These are phyloP conservation scores for Edolisoma coerulescens DNA, from an alignment of 2,113 vertebrate genomes.

Conservation along the genomic window DNA sequence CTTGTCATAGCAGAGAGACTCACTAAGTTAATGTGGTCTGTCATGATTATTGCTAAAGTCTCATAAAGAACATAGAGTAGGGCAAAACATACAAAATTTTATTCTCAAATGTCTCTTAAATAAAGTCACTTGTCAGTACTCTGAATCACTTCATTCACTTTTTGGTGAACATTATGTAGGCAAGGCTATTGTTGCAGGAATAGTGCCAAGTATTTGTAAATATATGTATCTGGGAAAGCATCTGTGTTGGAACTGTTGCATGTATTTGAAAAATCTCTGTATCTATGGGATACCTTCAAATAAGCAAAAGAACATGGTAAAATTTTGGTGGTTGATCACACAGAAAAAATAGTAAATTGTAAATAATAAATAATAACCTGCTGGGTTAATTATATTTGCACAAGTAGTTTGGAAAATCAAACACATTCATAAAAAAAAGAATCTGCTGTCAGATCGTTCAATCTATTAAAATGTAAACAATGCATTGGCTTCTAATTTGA, in stretches of 20 bases:
- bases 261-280: not conserved
- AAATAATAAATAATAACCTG: not conserved
- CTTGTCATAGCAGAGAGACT: not conserved
- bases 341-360: not conserved
- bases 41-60: not conserved
- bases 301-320: not conserved
- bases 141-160: not conserved
- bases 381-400: not conserved
- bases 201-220: not conserved
- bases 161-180: not conserved
- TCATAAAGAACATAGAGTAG: not conserved
- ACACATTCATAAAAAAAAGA: not conserved
- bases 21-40: not conserved
- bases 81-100: not conserved
- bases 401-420: not conserved
- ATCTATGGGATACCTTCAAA: not conserved
- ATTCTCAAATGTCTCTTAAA: not conserved
- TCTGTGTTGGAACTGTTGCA: not conserved
- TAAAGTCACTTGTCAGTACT: not conserved
- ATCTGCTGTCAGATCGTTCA: not conserved
- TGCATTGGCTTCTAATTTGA: not conserved
- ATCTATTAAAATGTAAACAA: not conserved
- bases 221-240: not conserved
- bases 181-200: not conserved
- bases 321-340: not conserved